Evolutionary conservation across 1,140 invertebrate species (phyloP), one percentile per base, ranked within the genome.

Genomic region (Trissolcus basalis): DNA sequence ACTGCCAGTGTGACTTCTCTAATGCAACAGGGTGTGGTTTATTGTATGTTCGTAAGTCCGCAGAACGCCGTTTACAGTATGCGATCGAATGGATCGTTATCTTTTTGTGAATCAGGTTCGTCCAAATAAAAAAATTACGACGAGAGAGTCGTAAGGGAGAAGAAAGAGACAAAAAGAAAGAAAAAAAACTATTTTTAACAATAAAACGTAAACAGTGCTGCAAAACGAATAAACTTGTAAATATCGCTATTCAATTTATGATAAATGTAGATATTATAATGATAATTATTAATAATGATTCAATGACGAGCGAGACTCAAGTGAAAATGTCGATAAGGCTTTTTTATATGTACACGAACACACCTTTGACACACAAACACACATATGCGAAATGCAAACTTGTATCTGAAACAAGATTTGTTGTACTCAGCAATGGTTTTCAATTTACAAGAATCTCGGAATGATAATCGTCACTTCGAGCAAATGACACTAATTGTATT

Each of bases 171-270:
- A 80, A 67, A 81, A 59, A 27, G 11, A 15, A 77, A 76, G 80
- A 73, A 79, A 84, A n/a, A 67, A 70, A 82, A 77, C 84, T 87
- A 87, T 87, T 87, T 87, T 87, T 87, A 85, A 84, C 82, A 85
- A 55, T 69, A 69, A 72, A 27, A 71, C 60, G 53, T 65, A 61
- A 61, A 69, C 63, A 76, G 58, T 77, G 69, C 60, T 67, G 67
- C 71, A 72, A 70, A 77, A 74, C 72, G 72, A 78, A 61, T 77
- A 72, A 70, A 74, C 71, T 80, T 86, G 84, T 87, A 87, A 76
- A 85, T 86, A 86, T 79, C 79, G 81, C 83, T 84, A 81, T 81
- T 77, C 75, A 61, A 83, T 77, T 85, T 80, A 81, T 79, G 68
- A 77, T 77, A 80, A 81, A 77, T 84, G 83, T 85, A 85, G 84